Conservation (phyloP, 2,888 invertebrate genomes). For the Eupithecia abbreviata region DNA sequence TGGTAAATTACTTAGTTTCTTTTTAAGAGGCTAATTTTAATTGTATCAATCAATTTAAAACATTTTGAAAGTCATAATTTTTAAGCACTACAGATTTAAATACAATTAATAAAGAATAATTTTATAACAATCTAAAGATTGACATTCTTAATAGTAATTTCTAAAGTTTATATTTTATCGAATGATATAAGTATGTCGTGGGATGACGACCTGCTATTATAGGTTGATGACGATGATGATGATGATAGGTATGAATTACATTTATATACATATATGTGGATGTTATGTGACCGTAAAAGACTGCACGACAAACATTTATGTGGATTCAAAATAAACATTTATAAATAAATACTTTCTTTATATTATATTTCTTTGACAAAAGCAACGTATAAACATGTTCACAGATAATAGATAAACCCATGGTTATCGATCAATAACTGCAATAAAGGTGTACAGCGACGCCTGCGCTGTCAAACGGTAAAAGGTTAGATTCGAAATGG, state of each 20-base stretch:
- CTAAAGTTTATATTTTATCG: background rate
- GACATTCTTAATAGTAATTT: background rate
- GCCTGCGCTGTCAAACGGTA: conserved; percentile 32
- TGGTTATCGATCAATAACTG: conserved; percentile 7
- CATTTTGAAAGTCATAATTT: background rate
- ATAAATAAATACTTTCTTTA: background rate
- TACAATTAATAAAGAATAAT: background rate
- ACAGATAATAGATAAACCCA: background rate
- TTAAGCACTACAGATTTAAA: background rate
- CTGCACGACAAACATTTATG: background rate
- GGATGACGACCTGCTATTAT: too few species aligned
- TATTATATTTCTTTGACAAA: background rate
- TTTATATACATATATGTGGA: background rate
- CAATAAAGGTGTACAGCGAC: conserved; percentile 18
- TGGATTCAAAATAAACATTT: background rate
- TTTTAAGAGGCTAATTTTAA: background rate
- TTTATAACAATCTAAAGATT: background rate
- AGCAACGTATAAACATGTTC: background rate
- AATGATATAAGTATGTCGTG: background rate
- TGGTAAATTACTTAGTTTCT: background rate
- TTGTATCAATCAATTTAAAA: background rate
- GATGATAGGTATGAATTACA: too few species aligned
- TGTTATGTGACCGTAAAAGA: background rate
- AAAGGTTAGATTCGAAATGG: conserved; percentile 40
- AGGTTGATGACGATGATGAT: too few species aligned